Conservation (phyloP, 2,797 vertebrate species). For the Trachurus trachurus region DNA sequence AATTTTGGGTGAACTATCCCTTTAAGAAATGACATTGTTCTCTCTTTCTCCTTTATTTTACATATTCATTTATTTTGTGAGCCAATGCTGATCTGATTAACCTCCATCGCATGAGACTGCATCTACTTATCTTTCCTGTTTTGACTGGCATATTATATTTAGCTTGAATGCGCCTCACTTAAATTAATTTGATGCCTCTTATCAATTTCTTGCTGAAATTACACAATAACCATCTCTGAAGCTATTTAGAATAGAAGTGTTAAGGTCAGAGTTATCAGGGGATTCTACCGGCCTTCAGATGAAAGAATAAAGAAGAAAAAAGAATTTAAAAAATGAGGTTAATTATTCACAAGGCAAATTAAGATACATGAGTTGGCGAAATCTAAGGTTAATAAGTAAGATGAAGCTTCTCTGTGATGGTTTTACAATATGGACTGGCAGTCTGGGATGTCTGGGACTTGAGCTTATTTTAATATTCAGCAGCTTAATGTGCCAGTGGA, state of each 20-base stretch:
- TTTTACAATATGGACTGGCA: conserved; percentile 10
- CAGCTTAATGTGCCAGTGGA: conserved; percentile 40
- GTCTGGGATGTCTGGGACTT: conserved; percentile 29
- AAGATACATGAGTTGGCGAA: conserved; percentile 19
- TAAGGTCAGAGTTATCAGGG: conserved; percentile 15
- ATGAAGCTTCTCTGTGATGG: conserved; percentile 14
- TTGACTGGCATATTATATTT: conserved; percentile 20
- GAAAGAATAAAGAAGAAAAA: conserved; percentile 8
- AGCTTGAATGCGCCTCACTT: conserved; percentile 7
- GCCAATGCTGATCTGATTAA: conserved; percentile 71
- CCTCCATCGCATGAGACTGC: conserved; percentile 56
- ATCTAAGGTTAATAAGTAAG: conserved; percentile 38
- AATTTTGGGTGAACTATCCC: too few species aligned
- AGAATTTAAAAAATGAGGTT: conserved; percentile 10
- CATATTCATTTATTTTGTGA: conserved; percentile 11
- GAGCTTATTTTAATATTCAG: conserved; percentile 55
- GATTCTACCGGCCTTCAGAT: background rate
- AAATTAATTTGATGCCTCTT: conserved; percentile 1
- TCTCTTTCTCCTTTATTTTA: background rate
- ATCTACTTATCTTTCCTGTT: conserved; percentile 46
- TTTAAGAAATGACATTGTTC: conserved; percentile 57
- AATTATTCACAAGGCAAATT: conserved; percentile 31
- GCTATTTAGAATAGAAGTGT: conserved; percentile 1
- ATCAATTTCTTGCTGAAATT: conserved; percentile 32
- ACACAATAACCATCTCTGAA: conserved; percentile 10